Percentiles rank a stretch among this genome's conserved stretches.
Evolutionary conservation across 35 echinoderm and acorn worm genomes (phyloP).

Genomic region (Anneissia japonica): DNA sequence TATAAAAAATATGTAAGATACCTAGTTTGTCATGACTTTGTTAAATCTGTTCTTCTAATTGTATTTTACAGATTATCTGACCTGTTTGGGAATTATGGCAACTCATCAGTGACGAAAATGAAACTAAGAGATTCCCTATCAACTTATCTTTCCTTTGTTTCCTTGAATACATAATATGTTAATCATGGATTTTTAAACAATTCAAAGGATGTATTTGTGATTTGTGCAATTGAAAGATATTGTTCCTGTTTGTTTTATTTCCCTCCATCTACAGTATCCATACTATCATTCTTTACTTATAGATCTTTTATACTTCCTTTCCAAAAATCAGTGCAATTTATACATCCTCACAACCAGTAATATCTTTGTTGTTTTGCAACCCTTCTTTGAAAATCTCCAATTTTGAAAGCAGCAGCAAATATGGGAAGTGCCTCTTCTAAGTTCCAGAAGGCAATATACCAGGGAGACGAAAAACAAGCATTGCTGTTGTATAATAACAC

Average conservation of each 20-base stretch:
- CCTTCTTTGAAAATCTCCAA: background rate
- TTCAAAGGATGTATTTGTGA: background rate
- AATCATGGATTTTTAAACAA: too few species aligned
- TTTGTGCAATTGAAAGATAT: background rate
- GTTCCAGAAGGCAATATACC: constrained; percentile 89
- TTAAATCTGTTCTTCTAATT: too few species aligned
- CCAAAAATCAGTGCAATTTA: background rate
- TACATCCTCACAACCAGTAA: too few species aligned
- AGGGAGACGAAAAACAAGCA: constrained; percentile 77
- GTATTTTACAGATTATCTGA: background rate
- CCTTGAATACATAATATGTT: background rate
- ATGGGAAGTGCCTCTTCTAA: constrained; percentile 94
- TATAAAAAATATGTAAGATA: too few species aligned
- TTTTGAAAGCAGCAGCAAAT: constrained; percentile 12
- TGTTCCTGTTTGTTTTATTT: background rate
- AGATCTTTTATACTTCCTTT: background rate
- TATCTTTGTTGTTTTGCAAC: background rate
- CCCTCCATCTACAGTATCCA: too few species aligned
- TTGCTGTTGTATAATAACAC: constrained; percentile 76
- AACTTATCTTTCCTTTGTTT: background rate
- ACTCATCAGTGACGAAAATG: background rate
- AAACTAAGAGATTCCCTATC: background rate
- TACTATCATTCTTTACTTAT: background rate
- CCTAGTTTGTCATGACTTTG: too few species aligned
- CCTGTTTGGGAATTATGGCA: background rate